Percentiles rank a stretch among this genome's conserved stretches.
phyloP scores from a whole-genome alignment of 2,797 vertebrate species.

The Agapornis canus region DNA sequence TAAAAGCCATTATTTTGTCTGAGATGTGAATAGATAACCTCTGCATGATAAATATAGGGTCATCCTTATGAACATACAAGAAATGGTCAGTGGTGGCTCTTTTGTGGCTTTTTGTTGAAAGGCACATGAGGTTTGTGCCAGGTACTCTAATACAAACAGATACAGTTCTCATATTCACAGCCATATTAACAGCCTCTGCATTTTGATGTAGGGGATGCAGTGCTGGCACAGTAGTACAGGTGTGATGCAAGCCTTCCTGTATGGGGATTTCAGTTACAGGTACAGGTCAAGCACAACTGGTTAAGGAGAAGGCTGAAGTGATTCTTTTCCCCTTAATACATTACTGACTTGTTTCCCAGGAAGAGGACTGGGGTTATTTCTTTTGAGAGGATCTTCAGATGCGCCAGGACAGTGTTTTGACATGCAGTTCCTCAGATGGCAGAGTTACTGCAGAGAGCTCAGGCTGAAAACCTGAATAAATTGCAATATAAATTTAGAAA shows the following conservation, averaged over 20 bases:
- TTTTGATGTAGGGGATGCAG: not conserved
- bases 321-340: not conserved
- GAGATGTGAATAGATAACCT: not conserved
- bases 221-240: not conserved
- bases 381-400: not conserved
- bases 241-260: not conserved
- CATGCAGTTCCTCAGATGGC: not conserved
- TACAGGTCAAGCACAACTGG: not conserved
- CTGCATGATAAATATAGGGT: not conserved
- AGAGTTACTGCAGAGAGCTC: not conserved
- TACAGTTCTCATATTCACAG: not conserved
- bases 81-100: not conserved
- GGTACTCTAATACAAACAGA: not conserved
- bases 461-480: not conserved
- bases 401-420: not conserved
- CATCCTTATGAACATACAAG: not conserved
- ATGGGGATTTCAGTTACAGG: not conserved
- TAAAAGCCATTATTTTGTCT: not conserved
- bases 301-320: not conserved
- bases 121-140: not conserved
- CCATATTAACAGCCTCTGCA: not conserved
- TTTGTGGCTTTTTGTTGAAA: not conserved
- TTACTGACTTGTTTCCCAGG: not conserved
- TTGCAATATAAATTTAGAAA: not conserved
- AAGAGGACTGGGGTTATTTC: not conserved